Percentiles rank a stretch among this genome's conserved stretches.
phyloP scores from a whole-genome alignment of 1,140 invertebrate genomes.

The Ceratina japonica region DNA sequence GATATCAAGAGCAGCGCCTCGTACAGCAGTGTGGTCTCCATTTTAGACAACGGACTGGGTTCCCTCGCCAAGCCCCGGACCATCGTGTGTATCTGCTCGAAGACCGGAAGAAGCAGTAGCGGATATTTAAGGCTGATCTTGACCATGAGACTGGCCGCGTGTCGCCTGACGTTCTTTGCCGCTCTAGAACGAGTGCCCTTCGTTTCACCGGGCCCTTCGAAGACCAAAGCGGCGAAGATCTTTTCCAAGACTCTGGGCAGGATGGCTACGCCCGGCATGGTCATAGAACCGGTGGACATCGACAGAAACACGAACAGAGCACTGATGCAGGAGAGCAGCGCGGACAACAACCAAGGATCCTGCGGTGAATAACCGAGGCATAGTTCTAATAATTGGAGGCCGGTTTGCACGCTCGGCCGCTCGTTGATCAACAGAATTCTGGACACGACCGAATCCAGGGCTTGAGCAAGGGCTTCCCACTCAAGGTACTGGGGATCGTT shows the following conservation, averaged over 20 bases:
- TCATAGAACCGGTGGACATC: slow-evolving; percentile 89
- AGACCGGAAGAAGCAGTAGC: slow-evolving; percentile 89
- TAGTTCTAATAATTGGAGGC: slow-evolving; percentile 86
- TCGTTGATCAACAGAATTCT: slow-evolving; percentile 84
- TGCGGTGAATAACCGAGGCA: slow-evolving; percentile 87
- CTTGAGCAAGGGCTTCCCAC: slow-evolving; percentile 90
- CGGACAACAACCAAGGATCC: slow-evolving; percentile 89
- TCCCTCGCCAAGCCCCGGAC: slow-evolving; percentile 71
- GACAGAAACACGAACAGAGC: slow-evolving; percentile 93
- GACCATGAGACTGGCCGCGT: slow-evolving; percentile 93
- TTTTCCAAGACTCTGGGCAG: slow-evolving; percentile 90
- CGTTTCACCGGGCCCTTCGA: slow-evolving; percentile 82
- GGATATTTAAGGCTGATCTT: slow-evolving; percentile 94
- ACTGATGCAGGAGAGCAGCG: slow-evolving; percentile 92
- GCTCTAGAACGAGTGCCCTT: slow-evolving; percentile 83
- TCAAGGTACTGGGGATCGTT: slow-evolving; percentile 87
- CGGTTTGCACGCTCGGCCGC: slow-evolving; percentile 84
- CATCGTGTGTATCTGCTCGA: slow-evolving; percentile 89
- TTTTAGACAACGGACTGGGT: slow-evolving; percentile 86
- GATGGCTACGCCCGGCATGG: slow-evolving; percentile 85
- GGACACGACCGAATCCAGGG: slow-evolving; percentile 89
- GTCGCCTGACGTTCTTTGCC: slow-evolving; percentile 91
- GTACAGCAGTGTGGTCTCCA: slow-evolving; percentile 90
- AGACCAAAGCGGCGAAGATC: slow-evolving; percentile 90
- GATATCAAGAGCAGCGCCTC: slow-evolving; percentile 90